These are phyloP conservation scores for Sarcophaga rosellei DNA, from an alignment of 2,888 invertebrate genomes.

Conservation along the genomic window DNA sequence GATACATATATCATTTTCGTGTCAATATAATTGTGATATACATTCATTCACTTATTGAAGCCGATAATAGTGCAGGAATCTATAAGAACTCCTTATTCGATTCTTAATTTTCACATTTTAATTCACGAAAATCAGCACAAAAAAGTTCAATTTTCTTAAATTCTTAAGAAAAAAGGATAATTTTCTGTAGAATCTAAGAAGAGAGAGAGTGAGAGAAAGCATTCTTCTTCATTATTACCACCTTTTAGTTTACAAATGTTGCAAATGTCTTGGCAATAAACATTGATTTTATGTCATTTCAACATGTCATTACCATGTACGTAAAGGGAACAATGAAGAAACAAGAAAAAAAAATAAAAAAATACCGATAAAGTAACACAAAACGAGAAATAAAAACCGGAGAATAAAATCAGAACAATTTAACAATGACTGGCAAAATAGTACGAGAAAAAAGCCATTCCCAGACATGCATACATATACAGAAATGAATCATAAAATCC, in stretches of 20 bases:
- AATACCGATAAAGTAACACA: slow-evolving; percentile 23
- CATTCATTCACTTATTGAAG: too few species aligned
- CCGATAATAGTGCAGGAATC: too few species aligned
- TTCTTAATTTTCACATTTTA: too few species aligned
- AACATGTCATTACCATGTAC: slow-evolving; percentile 64
- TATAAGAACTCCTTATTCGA: too few species aligned
- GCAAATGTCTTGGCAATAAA: slow-evolving; percentile 66
- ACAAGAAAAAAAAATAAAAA: slow-evolving; percentile 3
- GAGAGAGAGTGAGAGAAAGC: too few species aligned
- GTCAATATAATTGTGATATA: too few species aligned
- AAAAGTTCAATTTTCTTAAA: background rate
- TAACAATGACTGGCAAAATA: slow-evolving; percentile 46
- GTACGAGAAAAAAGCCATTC: background rate
- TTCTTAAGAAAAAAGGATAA: background rate
- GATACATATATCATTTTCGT: too few species aligned
- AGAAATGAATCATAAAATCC: slow-evolving; percentile 45
- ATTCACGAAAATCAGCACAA: too few species aligned
- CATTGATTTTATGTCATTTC: slow-evolving; percentile 69
- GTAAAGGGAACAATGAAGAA: slow-evolving; percentile 20
- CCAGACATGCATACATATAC: background rate
- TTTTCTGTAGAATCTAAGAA: too few species aligned
- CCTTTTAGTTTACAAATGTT: slow-evolving; percentile 63
- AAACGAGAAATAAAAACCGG: slow-evolving; percentile 12
- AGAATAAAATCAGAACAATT: slow-evolving; percentile 65
- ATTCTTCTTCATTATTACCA: slow-evolving; percentile 38